Evolutionary conservation across 2,113 vertebrate genomes (phyloP).

Genomic region (Ptyas mucosa): DNA sequence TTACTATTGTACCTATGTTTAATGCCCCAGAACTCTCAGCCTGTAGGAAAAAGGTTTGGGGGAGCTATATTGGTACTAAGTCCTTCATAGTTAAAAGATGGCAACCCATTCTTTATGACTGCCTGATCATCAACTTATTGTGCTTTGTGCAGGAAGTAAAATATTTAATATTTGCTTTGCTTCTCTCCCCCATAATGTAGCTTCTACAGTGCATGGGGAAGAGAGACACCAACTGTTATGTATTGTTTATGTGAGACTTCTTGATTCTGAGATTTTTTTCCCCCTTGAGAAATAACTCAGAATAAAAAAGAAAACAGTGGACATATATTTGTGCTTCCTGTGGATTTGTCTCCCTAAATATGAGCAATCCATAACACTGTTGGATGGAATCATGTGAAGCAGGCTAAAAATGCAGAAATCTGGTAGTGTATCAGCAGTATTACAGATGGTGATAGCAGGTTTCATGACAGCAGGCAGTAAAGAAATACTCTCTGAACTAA

Average conservation of each 20-base stretch:
- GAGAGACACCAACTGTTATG: background rate
- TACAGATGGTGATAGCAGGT: slow-evolving; percentile 21
- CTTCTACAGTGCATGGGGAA: background rate
- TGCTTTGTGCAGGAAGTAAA: background rate
- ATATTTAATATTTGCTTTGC: background rate
- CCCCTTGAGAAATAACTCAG: background rate
- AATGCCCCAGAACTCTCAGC: background rate
- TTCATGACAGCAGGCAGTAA: slow-evolving; percentile 16
- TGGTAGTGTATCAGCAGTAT: background rate
- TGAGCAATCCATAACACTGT: background rate
- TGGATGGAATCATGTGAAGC: background rate
- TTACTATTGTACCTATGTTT: background rate
- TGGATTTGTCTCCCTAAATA: background rate
- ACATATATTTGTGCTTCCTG: background rate
- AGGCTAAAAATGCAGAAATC: background rate
- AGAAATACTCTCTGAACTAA: slow-evolving; percentile 3
- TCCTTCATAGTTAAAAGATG: background rate
- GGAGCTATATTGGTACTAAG: background rate
- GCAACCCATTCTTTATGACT: background rate
- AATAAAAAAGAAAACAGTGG: background rate
- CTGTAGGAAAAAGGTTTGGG: background rate
- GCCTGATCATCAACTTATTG: background rate
- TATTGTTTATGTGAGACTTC: background rate
- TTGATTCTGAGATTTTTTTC: background rate
- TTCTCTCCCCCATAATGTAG: background rate